These are phyloP conservation scores for Peromyscus nudipes DNA, from an alignment of 2,797 vertebrate genomes.

Conservation along the genomic window DNA sequence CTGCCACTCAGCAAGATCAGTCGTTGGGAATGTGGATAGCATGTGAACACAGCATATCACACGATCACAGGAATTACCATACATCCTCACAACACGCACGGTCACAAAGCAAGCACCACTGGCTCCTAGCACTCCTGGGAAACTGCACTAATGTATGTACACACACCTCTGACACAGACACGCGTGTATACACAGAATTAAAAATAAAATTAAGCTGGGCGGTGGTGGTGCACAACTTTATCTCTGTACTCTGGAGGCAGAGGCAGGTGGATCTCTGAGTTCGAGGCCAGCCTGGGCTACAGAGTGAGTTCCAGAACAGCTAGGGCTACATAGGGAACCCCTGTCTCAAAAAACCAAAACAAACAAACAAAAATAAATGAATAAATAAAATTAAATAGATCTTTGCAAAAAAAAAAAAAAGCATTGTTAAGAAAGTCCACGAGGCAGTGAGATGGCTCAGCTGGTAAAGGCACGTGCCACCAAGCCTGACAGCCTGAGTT, in stretches of 20 bases:
- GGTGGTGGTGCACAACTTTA: background rate
- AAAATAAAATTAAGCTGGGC: background rate
- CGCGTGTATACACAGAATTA: background rate
- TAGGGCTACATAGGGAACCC: background rate
- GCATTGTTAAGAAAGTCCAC: background rate
- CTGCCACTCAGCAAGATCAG: constrained; percentile 61
- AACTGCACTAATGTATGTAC: background rate
- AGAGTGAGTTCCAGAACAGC: background rate
- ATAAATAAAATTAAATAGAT: background rate
- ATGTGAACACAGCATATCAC: constrained; percentile 36
- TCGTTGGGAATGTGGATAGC: constrained; percentile 49
- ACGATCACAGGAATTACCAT: constrained; percentile 54
- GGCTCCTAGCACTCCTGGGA: background rate
- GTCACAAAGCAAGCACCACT: background rate
- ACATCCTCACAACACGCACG: background rate
- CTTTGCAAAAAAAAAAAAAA: background rate
- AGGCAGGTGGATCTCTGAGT: background rate
- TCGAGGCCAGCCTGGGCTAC: background rate
- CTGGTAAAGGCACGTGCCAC: background rate
- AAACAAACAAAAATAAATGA: background rate
- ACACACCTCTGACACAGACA: background rate
- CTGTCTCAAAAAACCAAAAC: background rate
- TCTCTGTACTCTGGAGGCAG: background rate
- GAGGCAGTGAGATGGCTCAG: background rate
- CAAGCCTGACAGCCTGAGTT: background rate